Conservation (phyloP, 2,888 invertebrate genomes). For the Fabriciana adippe region DNA sequence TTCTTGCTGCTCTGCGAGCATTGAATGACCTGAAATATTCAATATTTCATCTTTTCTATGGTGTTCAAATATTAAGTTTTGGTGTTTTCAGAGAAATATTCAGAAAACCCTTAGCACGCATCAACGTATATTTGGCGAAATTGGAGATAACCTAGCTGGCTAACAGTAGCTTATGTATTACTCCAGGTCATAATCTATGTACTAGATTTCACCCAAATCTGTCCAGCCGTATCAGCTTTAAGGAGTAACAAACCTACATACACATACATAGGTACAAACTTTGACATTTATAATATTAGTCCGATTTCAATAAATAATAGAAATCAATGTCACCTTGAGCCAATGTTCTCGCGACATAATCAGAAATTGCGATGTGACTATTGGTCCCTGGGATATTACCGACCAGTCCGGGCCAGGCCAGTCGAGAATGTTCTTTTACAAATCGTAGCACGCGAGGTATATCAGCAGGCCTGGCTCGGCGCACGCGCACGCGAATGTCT, state of each 20-base stretch:
- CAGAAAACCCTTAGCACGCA: too few relatives aligned
- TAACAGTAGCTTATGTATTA: too few relatives aligned
- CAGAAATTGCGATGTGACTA: conserved; percentile 58
- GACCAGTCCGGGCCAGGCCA: conserved; percentile 60
- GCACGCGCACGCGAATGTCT: conserved; percentile 61
- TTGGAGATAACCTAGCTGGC: too few relatives aligned
- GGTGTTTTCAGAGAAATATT: too few relatives aligned
- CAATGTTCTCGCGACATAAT: conserved; percentile 66
- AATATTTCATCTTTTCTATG: too few relatives aligned
- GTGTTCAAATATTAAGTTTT: too few relatives aligned
- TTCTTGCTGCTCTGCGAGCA: conserved; percentile 72
- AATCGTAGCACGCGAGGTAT: conserved; percentile 67
- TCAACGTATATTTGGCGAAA: too few relatives aligned
- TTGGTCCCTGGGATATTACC: conserved; percentile 43
- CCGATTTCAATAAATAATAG: background rate
- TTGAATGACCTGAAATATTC: conserved; percentile 62
- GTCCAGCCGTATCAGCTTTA: too few relatives aligned
- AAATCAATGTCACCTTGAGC: conserved; percentile 59
- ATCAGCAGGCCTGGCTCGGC: conserved; percentile 66
- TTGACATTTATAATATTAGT: too few relatives aligned
- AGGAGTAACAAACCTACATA: background rate
- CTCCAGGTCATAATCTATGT: too few relatives aligned
- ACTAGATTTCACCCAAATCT: too few relatives aligned
- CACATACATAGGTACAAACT: too few relatives aligned
- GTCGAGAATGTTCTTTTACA: conserved; percentile 61